phyloP scores from a whole-genome alignment of 1,140 invertebrate species.

The Cherax quadricarinatus region DNA sequence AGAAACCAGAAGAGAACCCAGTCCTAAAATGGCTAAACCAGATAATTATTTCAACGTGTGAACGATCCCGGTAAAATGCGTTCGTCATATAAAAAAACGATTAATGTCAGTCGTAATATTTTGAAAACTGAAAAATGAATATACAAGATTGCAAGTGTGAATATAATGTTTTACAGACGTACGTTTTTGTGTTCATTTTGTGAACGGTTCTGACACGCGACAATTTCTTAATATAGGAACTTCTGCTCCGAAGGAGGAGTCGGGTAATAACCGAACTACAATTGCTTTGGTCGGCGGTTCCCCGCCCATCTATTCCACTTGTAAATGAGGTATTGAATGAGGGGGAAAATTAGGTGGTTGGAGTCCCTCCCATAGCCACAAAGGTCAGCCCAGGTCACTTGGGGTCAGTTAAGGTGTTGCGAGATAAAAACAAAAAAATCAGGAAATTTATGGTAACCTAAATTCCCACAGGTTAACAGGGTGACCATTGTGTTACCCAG shows the following conservation, averaged over 20 bases:
- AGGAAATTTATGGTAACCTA: too few relatives aligned
- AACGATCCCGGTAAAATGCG: not conserved
- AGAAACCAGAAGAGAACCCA: not conserved
- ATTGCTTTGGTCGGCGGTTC: constrained; percentile 10
- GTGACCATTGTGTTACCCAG: too few relatives aligned
- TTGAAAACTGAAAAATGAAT: not conserved
- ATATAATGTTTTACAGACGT: not conserved
- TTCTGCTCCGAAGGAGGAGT: constrained; percentile 26
- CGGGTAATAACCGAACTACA: constrained; percentile 38
- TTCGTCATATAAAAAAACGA: not conserved
- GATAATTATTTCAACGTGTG: not conserved
- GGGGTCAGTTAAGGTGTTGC: not conserved
- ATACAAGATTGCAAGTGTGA: not conserved
- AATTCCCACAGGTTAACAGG: too few relatives aligned
- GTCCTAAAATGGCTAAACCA: not conserved
- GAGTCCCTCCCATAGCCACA: constrained; percentile 5
- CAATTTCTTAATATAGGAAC: not conserved
- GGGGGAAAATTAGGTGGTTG: constrained; percentile 40
- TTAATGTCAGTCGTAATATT: not conserved
- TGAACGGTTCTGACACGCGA: not conserved
- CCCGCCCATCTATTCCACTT: constrained; percentile 32
- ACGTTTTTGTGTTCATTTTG: not conserved
- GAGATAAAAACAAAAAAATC: too few relatives aligned
- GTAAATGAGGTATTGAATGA: constrained; percentile 58
- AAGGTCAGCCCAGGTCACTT: not conserved